Base-by-base conservation (phyloP, 2,797 vertebrate genomes). In the Tragopan temminckii region DNA sequence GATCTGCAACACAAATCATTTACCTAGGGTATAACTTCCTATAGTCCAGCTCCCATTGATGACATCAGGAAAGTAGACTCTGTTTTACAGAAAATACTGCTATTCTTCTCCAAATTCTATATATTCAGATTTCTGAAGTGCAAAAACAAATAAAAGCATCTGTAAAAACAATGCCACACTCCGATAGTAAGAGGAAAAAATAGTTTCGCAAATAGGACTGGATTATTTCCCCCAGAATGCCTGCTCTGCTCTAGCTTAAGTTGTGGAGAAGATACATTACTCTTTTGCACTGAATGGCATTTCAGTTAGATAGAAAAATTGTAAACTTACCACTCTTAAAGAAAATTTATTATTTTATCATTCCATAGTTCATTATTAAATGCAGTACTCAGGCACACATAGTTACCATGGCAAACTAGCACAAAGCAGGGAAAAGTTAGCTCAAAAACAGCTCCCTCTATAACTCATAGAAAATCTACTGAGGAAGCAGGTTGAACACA, bases 361-460 rank as follows among this genome's bases (percentile, higher is more conserved):
- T 40, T 52, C 17, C 24, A 4, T 15, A 18, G 23, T 7, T 14
- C 13, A 21, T 6, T 31, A 27, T 20, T 19, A 83, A 59, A 61
- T 17, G 1, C 35, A 31, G 19, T 16, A 8, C 4, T 38, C 25
- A 31, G 23, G 50, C 1, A 19, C 6, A 45, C 13, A 18, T 0
- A 40, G 53, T 38, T 13, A 20, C 38, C 29, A 27, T 5, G 6
- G 42, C 14, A 35, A 16, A 36, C 17, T 52, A 43, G 21, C 19
- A 88, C 17, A 66, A 58, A 42, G 15, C 8, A 57, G 20, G 45
- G 23, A 74, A 42, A 20, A 13, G 5, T 8, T 31, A 7, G 7
- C 19, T 38, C 42, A 53, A 33, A 53, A 58, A 40, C 43, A 43
- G 6, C 11, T 62, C 21, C 12, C 8, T 50, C 29, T 79, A 50